Conservation (phyloP, 1,140 invertebrate species). For the Diabrotica undecimpunctata region DNA sequence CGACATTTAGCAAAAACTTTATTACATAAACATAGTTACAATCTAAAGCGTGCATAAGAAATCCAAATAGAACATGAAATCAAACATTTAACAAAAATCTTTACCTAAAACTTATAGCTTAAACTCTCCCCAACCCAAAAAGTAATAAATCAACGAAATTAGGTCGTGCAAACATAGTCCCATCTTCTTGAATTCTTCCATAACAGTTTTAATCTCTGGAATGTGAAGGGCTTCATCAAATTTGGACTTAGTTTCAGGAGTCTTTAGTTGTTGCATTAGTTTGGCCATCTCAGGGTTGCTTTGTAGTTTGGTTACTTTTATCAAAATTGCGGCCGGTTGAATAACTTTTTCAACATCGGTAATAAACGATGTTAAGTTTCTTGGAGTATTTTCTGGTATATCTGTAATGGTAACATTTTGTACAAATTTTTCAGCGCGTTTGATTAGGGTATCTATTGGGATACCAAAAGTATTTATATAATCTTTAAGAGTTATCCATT, state of each 20-base stretch:
- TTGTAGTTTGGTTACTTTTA: slow-evolving; percentile 12
- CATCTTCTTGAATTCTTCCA: slow-evolving; percentile 30
- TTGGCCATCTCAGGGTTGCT: slow-evolving; percentile 11
- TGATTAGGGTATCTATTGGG: slow-evolving; percentile 22
- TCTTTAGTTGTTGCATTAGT: slow-evolving; percentile 20
- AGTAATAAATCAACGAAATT: slow-evolving; percentile 24
- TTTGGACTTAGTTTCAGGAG: slow-evolving; percentile 23
- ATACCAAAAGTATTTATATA: slow-evolving; percentile 24
- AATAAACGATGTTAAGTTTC: slow-evolving; percentile 22
- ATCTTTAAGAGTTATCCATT: slow-evolving; percentile 26
- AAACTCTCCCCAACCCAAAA: slow-evolving; percentile 32
- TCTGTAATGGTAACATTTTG: slow-evolving; percentile 6
- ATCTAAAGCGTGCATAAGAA: no score
- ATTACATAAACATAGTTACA: no score
- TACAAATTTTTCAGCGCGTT: slow-evolving; percentile 9
- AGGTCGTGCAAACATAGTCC: slow-evolving; percentile 29
- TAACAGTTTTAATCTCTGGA: slow-evolving; percentile 27
- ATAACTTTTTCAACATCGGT: slow-evolving; percentile 26
- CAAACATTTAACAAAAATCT: no score
- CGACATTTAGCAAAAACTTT: no score
- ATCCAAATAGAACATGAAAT: no score
- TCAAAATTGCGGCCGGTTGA: slow-evolving; percentile 24
- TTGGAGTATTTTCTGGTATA: not conserved
- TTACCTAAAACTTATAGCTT: not conserved
- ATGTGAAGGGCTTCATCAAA: slow-evolving; percentile 24